A percentile compares a stretch with the other conserved stretches of the same genome.
Evolutionary conservation across 2,113 vertebrate genomes (phyloP).

Genomic region (Microcebus jonahi): DNA sequence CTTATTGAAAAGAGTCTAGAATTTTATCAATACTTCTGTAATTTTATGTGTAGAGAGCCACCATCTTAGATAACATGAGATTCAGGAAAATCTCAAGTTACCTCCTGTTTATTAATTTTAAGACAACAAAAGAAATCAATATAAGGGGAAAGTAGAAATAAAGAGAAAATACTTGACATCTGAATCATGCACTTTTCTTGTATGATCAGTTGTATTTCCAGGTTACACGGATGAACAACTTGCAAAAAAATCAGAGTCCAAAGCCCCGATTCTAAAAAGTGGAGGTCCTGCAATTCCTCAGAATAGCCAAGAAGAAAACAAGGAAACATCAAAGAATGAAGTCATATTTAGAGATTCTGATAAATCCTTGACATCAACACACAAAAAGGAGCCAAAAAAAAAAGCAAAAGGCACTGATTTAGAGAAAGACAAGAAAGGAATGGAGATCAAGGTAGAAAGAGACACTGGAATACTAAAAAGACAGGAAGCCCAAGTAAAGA

Average conservation of each 20-base stretch:
- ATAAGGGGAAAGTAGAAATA: not conserved
- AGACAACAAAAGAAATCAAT: slow-evolving; percentile 26
- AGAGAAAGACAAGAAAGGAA: not conserved
- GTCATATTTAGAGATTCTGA: not conserved
- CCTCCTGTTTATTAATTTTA: not conserved
- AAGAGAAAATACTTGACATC: not conserved
- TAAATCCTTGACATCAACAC: not conserved
- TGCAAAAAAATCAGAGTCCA: slow-evolving; percentile 4
- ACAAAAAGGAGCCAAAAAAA: not conserved
- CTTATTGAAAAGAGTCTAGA: slow-evolving; percentile 1
- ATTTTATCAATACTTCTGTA: slow-evolving; percentile 34
- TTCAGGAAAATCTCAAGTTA: slow-evolving; percentile 47
- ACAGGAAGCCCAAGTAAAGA: not conserved
- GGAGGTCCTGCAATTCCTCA: not conserved
- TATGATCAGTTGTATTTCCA: slow-evolving; percentile 68
- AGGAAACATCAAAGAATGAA: not conserved
- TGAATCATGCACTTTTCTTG: slow-evolving; percentile 40
- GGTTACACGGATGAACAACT: slow-evolving; percentile 48
- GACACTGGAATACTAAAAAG: accelerated
- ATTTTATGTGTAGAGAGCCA: not conserved
- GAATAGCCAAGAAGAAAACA: not conserved
- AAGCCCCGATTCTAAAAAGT: slow-evolving; percentile 19
- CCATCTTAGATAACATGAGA: not conserved
- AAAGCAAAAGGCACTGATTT: not conserved
- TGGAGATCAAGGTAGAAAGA: not conserved